phyloP scores from a whole-genome alignment of 2,113 vertebrate species.

The Brienomyrus brachyistius region DNA sequence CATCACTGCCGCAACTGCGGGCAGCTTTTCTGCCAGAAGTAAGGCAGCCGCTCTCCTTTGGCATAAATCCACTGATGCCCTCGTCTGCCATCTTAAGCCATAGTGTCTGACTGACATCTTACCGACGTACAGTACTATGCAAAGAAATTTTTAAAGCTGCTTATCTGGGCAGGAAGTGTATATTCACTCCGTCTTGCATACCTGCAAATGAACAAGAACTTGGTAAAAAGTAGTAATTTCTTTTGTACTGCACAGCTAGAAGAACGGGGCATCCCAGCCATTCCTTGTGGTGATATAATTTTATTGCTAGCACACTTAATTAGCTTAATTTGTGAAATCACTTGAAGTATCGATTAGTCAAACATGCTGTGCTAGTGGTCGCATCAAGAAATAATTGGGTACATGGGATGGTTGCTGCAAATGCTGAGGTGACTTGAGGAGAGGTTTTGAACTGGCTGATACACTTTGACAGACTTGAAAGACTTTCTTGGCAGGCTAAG shows the following conservation, averaged over 20 bases:
- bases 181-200: not conserved
- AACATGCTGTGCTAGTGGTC: not conserved
- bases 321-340: not conserved
- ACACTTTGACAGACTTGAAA: not conserved
- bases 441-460: not conserved
- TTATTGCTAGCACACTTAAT: not conserved
- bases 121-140: not conserved
- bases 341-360: not conserved
- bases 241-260: not conserved
- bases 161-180: not conserved
- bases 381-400: not conserved
- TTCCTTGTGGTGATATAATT: not conserved
- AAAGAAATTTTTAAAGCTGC: not conserved
- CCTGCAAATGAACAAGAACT: not conserved
- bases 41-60: slow-evolving; percentile 39
- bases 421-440: not conserved
- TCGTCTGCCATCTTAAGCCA: not conserved
- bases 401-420: not conserved
- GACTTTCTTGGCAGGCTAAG: not conserved
- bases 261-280: not conserved
- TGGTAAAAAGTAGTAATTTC: not conserved
- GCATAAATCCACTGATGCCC: not conserved
- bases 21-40: slow-evolving; percentile 99
- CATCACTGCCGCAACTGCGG: slow-evolving; percentile 98
- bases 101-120: not conserved